Evolutionary conservation across 2,888 invertebrate species (phyloP), one percentile per base, ranked within the genome.

Genomic region (Schizotus pectinicornis): DNA sequence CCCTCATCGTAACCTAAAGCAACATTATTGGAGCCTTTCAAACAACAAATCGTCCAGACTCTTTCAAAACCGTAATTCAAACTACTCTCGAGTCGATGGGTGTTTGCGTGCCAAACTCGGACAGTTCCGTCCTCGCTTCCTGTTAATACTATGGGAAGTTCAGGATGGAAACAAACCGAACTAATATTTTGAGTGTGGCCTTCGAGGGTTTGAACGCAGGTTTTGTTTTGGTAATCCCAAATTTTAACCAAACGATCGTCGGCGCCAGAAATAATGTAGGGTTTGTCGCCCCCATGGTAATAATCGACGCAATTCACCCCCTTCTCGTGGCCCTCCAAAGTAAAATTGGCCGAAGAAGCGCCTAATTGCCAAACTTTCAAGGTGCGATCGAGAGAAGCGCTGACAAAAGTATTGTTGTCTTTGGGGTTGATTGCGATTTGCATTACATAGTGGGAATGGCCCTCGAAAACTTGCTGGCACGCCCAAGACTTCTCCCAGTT

Each of bases 151-250:
- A 99, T 94, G 0, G 99, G 99, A 62, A 99, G 82, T 77, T 98
- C 98, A 0, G 99, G 98, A 81, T 99, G 99, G 82, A 99, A 99
- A 58, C 93, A 92, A 1, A 98, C 98, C 0, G 93, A 91, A 1
- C 93, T 90, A 50, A 99, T 94, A 76, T 99, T 99, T 77, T 97
- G 95, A 0, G 95, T 92, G 81, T 99, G 99, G 0, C 98, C 92
- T 80, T 98, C 98, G 59, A 99, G 82, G 0, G 98, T 98, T 78
- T 99, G 98, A 0, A 99, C 98, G 79, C 98, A 99, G 0, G 97
- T 98, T 82, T 99, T 99, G 81, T 98, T 99, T 81, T 99, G 94
- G 79, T 99, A 99, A 77, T 99, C 99, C 99, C 99, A 99, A 72
- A 99, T 99, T 82, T 98, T 99, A 5, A 98, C 97, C 39, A 94